A percentile compares a stretch with the other conserved stretches of the same genome.
phyloP scores from a whole-genome alignment of 2,797 vertebrate species.

The Coracias cyanogaster region DNA sequence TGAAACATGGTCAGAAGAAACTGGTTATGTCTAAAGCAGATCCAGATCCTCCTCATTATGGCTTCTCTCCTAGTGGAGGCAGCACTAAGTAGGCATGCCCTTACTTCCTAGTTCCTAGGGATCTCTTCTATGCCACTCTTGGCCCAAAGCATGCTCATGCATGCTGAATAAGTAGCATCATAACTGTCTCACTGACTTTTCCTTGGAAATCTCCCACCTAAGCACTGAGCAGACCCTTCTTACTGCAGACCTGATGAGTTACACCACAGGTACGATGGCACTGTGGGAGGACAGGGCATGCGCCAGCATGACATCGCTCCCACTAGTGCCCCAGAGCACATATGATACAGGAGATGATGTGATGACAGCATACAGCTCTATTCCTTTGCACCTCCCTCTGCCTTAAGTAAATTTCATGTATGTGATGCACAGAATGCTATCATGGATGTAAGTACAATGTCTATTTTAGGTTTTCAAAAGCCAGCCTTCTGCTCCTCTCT shows the following conservation, averaged over 20 bases:
- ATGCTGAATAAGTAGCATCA: background rate
- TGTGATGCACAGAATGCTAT: background rate
- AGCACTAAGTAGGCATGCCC: background rate
- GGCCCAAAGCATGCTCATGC: background rate
- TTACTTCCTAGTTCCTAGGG: background rate
- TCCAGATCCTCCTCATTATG: background rate
- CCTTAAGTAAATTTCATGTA: background rate
- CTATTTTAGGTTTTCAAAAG: background rate
- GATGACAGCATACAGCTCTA: background rate
- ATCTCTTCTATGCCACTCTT: background rate
- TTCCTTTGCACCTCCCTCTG: background rate
- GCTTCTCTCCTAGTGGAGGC: background rate
- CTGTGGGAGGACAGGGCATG: background rate
- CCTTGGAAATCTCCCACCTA: background rate
- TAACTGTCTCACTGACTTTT: background rate
- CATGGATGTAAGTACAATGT: background rate
- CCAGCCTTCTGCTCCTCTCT: background rate
- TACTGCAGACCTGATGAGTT: background rate
- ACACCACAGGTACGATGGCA: background rate
- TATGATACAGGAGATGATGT: background rate
- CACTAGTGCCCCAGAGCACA: background rate
- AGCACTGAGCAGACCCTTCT: background rate
- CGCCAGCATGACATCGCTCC: background rate
- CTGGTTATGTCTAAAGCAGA: background rate
- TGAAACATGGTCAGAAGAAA: background rate